Evolutionary conservation across 2,113 vertebrate species (phyloP).

Genomic region (Calypte anna): DNA sequence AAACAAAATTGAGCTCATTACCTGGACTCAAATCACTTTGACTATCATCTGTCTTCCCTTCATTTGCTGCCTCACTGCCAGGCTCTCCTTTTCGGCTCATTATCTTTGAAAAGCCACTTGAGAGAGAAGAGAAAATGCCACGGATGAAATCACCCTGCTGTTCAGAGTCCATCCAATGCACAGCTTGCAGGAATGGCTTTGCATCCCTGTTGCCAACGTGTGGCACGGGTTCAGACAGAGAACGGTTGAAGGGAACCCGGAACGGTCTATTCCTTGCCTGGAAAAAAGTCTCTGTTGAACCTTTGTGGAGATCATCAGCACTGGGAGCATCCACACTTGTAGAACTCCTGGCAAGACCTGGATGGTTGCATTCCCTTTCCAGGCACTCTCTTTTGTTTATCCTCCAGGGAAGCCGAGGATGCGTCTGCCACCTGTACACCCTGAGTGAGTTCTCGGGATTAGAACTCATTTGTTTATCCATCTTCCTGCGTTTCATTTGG

Average conservation of each 20-base stretch:
- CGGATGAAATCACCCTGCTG: slow-evolving; percentile 65
- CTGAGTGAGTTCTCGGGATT: slow-evolving; percentile 45
- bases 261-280: background rate
- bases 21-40: background rate
- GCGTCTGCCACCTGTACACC: slow-evolving; percentile 66
- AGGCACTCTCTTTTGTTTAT: slow-evolving; percentile 22
- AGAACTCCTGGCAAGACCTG: background rate
- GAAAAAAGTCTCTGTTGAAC: background rate
- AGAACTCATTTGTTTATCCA: slow-evolving; percentile 41
- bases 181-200: background rate
- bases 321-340: background rate
- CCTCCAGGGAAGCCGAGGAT: slow-evolving; percentile 56
- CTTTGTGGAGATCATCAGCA: background rate
- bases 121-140: slow-evolving; percentile 77
- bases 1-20: background rate
- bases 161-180: slow-evolving; percentile 27
- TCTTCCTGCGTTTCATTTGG: slow-evolving; percentile 65
- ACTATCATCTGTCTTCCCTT: slow-evolving; percentile 1
- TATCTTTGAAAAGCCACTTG: slow-evolving; percentile 74
- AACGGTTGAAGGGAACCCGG: slow-evolving; percentile 74
- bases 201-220: background rate
- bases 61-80: slow-evolving; percentile 10
- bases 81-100: slow-evolving; percentile 67
- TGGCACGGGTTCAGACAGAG: slow-evolving; percentile 73
- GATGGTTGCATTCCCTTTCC: background rate